A percentile compares a stretch with the other conserved stretches of the same genome.
phyloP scores from a whole-genome alignment of 2,797 vertebrate species.

The Myotis findleyi region DNA sequence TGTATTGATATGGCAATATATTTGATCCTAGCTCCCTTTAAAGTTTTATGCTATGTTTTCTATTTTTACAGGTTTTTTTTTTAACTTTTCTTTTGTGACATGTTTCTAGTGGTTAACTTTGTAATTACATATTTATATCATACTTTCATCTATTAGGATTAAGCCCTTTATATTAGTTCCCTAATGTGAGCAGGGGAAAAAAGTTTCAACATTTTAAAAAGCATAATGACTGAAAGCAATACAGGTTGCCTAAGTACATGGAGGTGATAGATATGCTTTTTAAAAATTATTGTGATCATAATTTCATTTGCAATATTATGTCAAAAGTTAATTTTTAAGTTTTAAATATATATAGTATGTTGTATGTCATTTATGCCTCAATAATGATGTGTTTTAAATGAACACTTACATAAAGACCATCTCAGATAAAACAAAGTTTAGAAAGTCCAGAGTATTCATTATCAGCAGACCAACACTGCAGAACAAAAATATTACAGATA shows the following conservation, averaged over 20 bases:
- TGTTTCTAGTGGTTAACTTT: neutral
- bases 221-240: neutral
- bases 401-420: neutral
- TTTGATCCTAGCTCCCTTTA: neutral
- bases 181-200: neutral
- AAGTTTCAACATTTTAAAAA: neutral
- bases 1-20: neutral
- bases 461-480: neutral
- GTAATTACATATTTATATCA: neutral
- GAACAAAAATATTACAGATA: neutral
- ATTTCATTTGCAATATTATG: neutral
- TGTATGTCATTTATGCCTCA: neutral
- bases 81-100: neutral
- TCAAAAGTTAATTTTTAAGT: neutral
- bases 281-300: neutral
- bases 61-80: neutral
- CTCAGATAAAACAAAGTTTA: neutral
- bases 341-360: neutral
- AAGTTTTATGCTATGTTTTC: neutral
- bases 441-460: neutral
- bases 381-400: neutral
- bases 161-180: neutral
- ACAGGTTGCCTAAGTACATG: neutral
- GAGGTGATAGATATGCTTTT: neutral
- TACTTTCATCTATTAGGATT: neutral